A percentile compares a stretch with the other conserved stretches of the same genome.
Evolutionary conservation across 2,888 invertebrate genomes (phyloP).

Genomic region (Pyrrhia umbra): DNA sequence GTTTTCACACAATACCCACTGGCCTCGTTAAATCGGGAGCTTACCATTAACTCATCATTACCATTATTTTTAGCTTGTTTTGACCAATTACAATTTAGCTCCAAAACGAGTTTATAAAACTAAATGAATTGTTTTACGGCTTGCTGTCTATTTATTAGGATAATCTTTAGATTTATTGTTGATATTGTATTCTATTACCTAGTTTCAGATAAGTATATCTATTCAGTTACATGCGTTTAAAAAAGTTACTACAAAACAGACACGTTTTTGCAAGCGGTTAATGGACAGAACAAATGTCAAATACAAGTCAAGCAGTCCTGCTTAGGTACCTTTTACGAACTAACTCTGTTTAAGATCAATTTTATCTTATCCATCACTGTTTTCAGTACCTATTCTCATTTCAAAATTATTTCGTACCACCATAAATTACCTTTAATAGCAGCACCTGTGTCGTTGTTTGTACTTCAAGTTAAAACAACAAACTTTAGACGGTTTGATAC

Average conservation of each 20-base stretch:
- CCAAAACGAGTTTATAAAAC: background rate
- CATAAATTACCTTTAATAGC: constrained; percentile 18
- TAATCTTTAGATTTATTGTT: too few species aligned
- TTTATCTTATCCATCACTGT: constrained; percentile 51
- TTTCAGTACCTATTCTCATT: constrained; percentile 56
- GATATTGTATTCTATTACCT: too few species aligned
- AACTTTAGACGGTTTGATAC: constrained; percentile 31
- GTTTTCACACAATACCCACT: constrained; percentile 52
- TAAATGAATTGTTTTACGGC: background rate
- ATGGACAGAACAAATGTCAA: too few species aligned
- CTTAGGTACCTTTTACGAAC: too few species aligned
- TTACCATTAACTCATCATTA: background rate
- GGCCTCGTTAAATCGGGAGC: constrained; percentile 33
- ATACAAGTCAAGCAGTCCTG: too few species aligned
- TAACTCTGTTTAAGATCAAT: constrained; percentile 49
- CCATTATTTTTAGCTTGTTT: background rate
- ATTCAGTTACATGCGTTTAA: too few species aligned
- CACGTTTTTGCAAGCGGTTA: too few species aligned
- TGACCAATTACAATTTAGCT: background rate
- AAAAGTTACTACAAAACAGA: too few species aligned
- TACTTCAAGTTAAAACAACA: constrained; percentile 18
- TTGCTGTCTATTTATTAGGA: too few species aligned
- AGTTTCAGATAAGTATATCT: too few species aligned
- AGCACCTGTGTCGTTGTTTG: constrained; percentile 28
- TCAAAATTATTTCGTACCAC: constrained; percentile 9